Percentiles rank a stretch among this genome's conserved stretches.
Conservation (phyloP, 2,888 invertebrate genomes). For the Cistogaster globosa region DNA sequence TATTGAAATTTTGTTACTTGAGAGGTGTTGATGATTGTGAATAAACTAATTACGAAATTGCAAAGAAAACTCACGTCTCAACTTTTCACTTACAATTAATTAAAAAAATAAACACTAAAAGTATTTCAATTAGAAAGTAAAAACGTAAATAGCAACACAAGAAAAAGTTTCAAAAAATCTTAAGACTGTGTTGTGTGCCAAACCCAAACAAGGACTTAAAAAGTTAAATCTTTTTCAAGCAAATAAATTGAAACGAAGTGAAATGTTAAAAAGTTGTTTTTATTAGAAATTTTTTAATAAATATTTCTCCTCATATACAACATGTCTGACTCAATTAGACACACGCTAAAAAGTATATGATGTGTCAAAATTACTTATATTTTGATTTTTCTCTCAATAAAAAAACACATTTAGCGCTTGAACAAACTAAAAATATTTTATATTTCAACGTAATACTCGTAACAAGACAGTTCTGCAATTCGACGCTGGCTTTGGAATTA, state of each 20-base stretch:
- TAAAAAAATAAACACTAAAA: constrained; percentile 65
- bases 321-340: not conserved
- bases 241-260: constrained; percentile 1
- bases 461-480: no score
- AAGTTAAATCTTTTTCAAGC: not conserved
- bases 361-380: constrained; percentile 33
- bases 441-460: not conserved
- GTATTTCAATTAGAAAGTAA: constrained; percentile 68
- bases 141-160: constrained; percentile 3
- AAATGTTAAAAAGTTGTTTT: constrained; percentile 9
- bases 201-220: constrained; percentile 27
- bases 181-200: constrained; percentile 4
- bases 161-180: constrained; percentile 48
- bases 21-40: constrained; percentile 71
- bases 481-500: no score
- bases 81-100: constrained; percentile 66
- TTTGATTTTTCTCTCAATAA: constrained; percentile 6
- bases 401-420: constrained; percentile 42
- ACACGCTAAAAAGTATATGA: constrained; percentile 18
- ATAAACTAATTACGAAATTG: constrained; percentile 70
- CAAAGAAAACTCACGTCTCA: constrained; percentile 61
- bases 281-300: constrained; percentile 21
- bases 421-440: constrained; percentile 47
- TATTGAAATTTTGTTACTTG: constrained; percentile 45
- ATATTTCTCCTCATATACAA: not conserved